Percentiles rank a stretch among this genome's conserved stretches.
phyloP scores from a whole-genome alignment of 2,888 invertebrate genomes.

The Pollenia griseotomentosa region DNA sequence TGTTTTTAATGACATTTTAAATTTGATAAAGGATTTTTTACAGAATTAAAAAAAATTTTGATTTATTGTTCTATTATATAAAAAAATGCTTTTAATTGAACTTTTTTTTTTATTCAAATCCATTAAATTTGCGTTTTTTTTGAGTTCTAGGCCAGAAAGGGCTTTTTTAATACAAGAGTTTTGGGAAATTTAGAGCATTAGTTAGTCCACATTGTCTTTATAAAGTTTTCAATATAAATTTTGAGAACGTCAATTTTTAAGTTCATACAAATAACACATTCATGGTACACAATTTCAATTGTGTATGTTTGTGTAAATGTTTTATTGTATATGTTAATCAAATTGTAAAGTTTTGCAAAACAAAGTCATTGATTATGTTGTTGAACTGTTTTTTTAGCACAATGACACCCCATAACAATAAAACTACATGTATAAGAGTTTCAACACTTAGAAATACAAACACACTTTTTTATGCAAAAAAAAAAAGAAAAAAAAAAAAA shows the following conservation, averaged over 20 bases:
- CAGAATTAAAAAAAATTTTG: neutral
- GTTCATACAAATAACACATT: neutral
- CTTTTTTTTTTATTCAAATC: slow-evolving; percentile 3
- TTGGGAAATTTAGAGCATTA: neutral
- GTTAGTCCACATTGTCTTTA: slow-evolving; percentile 5
- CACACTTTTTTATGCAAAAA: neutral
- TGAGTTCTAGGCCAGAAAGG: neutral
- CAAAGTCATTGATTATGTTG: slow-evolving; percentile 74
- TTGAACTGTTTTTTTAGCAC: slow-evolving; percentile 77
- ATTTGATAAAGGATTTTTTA: slow-evolving; percentile 5
- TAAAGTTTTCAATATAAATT: slow-evolving; percentile 31
- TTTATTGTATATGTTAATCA: slow-evolving; percentile 27
- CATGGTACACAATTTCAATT: neutral
- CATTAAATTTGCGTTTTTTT: slow-evolving; percentile 47
- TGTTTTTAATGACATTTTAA: slow-evolving; percentile 58
- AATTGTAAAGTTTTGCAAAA: slow-evolving; percentile 43
- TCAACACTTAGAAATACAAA: neutral
- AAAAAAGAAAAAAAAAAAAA: neutral
- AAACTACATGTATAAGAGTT: slow-evolving; percentile 31
- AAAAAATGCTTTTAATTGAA: neutral
- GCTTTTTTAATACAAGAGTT: too few relatives aligned
- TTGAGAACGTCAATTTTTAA: slow-evolving; percentile 43
- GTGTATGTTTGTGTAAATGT: neutral
- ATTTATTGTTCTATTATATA: neutral
- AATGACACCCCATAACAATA: slow-evolving; percentile 73